Percentiles rank a stretch among this genome's conserved stretches.
Conservation (phyloP, 2,797 vertebrate species). For the Takifugu ocellatus region DNA sequence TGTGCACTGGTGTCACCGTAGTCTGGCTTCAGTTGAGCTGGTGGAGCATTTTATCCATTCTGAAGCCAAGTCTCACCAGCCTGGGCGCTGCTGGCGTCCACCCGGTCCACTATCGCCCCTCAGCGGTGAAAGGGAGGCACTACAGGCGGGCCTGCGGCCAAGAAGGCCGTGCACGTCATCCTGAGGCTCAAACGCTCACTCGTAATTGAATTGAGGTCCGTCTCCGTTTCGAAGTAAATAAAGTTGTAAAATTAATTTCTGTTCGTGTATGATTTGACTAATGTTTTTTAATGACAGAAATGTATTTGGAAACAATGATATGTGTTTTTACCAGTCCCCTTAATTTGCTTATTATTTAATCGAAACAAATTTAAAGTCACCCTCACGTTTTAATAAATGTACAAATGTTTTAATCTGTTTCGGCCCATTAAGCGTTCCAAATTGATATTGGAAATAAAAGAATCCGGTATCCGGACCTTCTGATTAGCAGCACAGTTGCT, state of each 20-base stretch:
- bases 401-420: not conserved
- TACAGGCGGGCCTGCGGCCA: slow-evolving; percentile 2
- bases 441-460: not conserved
- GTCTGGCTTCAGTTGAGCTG: not conserved
- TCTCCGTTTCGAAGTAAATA: not conserved
- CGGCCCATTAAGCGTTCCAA: not conserved
- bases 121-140: not conserved
- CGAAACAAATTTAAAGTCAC: not conserved
- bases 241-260: not conserved
- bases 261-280: not conserved
- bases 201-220: not conserved
- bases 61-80: too few relatives aligned
- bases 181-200: not conserved
- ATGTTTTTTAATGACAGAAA: too few relatives aligned
- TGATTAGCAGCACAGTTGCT: not conserved
- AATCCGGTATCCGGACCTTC: not conserved
- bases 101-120: slow-evolving; percentile 37
- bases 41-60: too few relatives aligned
- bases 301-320: not conserved
- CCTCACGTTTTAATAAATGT: not conserved
- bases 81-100: not conserved
- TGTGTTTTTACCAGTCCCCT: not conserved
- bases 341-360: not conserved
- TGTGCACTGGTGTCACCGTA: too few relatives aligned
- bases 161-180: slow-evolving; percentile 13